Evolutionary conservation across 2,113 vertebrate genomes (phyloP).

Genomic region (Salvelinus sp.): DNA sequence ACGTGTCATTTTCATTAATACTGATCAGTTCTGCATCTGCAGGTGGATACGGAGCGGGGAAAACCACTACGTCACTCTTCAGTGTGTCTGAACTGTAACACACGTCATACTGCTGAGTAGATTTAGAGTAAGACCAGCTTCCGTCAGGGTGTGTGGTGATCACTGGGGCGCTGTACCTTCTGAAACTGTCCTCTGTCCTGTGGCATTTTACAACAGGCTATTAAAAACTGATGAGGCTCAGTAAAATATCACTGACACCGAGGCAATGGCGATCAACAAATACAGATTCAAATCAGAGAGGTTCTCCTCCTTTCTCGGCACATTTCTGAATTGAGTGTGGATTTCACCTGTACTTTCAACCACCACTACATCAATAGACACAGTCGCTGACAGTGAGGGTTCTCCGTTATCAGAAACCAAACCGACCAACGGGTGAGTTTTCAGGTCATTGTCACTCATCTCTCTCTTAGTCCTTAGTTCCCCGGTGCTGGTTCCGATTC

Average conservation of each 20-base stretch:
- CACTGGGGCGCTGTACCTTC: conserved; percentile 62
- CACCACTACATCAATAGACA: conserved; percentile 68
- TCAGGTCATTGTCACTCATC: conserved; percentile 68
- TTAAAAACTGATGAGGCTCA: conserved; percentile 67
- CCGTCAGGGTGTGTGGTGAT: conserved; percentile 71
- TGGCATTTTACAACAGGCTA: conserved; percentile 65
- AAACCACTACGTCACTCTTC: conserved; percentile 69
- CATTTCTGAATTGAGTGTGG: conserved; percentile 57
- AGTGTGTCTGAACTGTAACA: conserved; percentile 71
- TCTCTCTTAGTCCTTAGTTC: conserved; percentile 69
- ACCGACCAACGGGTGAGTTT: conserved; percentile 61
- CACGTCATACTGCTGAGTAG: conserved; percentile 70
- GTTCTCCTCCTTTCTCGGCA: conserved; percentile 53
- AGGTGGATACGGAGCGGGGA: conserved; percentile 49
- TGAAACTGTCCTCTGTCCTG: conserved; percentile 56
- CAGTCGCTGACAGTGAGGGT: conserved; percentile 65
- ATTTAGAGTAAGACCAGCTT: conserved; percentile 70
- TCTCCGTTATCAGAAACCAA: conserved; percentile 68
- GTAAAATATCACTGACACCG: conserved; percentile 65
- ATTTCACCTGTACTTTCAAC: conserved; percentile 58
- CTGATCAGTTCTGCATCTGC: conserved; percentile 68
- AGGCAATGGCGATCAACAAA: conserved; percentile 63
- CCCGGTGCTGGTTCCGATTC: conserved; percentile 63
- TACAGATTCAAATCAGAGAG: conserved; percentile 67
- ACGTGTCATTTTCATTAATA: conserved; percentile 66